Evolutionary conservation across 2,888 invertebrate species (phyloP).

Genomic region (Schizotus pectinicornis): DNA sequence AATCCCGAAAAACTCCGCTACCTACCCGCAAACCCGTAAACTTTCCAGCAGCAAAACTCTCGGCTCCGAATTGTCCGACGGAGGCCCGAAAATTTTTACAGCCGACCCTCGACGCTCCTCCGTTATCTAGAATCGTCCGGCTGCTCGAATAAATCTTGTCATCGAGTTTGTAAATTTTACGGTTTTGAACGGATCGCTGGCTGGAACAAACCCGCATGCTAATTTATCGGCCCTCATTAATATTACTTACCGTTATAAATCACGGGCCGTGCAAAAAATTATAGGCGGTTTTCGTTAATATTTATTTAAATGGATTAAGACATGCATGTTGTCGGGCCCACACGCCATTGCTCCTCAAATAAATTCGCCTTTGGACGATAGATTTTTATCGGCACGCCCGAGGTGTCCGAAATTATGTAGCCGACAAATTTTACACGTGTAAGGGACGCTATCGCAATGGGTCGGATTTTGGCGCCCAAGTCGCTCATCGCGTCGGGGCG

Average conservation of each 20-base stretch:
- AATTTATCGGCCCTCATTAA: constrained; percentile 17
- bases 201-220: background rate
- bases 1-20: background rate
- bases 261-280: constrained; percentile 3
- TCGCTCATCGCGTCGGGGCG: background rate
- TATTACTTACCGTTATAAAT: constrained; percentile 16
- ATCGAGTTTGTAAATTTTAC: constrained; percentile 11
- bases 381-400: constrained; percentile 35
- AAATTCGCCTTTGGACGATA: constrained; percentile 37
- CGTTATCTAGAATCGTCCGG: constrained; percentile 9
- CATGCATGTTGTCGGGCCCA: constrained; percentile 40
- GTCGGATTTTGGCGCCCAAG: constrained; percentile 11
- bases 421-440: constrained; percentile 33
- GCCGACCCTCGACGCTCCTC: background rate
- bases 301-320: constrained; percentile 48
- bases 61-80: too few species aligned
- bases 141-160: constrained; percentile 14
- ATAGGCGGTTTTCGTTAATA: constrained; percentile 24
- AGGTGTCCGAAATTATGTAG: constrained; percentile 25
- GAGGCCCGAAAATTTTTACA: too few species aligned
- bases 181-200: constrained; percentile 5
- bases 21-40: background rate
- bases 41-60: too few species aligned
- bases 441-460: constrained; percentile 13
- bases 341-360: background rate